These are phyloP conservation scores for Drosophila siamana DNA, from an alignment of 2,888 invertebrate species.

Conservation along the genomic window DNA sequence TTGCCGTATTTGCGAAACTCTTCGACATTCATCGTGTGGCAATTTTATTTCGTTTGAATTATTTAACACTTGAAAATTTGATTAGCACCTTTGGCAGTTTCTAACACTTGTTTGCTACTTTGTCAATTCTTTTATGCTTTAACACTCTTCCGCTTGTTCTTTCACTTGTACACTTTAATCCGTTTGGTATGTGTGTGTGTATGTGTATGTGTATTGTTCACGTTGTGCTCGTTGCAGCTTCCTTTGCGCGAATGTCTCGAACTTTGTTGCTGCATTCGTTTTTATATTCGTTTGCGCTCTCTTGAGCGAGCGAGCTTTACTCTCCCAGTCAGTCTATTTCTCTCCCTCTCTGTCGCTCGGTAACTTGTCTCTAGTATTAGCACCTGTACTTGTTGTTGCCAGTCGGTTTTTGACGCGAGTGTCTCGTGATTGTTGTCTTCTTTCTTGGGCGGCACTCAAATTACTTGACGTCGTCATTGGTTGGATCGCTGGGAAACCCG, in stretches of 20 bases:
- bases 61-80: conserved; percentile 21
- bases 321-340: conserved; percentile 1
- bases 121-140: conserved; percentile 7
- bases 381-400: conserved; percentile 40
- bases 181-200: conserved; percentile 10
- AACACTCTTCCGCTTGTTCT: conserved; percentile 7
- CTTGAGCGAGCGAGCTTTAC: conserved; percentile 25
- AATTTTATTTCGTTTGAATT: conserved; percentile 17
- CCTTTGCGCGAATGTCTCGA: conserved; percentile 77
- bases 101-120: conserved; percentile 5
- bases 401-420: conserved; percentile 18
- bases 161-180: conserved; percentile 25
- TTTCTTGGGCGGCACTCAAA: conserved; percentile 34
- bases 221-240: conserved; percentile 64
- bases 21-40: conserved; percentile 89
- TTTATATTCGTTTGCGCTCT: conserved; percentile 67
- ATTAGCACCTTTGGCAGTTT: conserved; percentile 22
- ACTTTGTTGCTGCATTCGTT: conserved; percentile 56
- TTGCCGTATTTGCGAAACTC: conserved; percentile 91
- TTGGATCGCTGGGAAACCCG: conserved; percentile 63
- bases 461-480: conserved; percentile 41
- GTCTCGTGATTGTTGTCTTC: conserved; percentile 43
- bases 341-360: not conserved
- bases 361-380: conserved; percentile 2
- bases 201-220: conserved; percentile 9